These are phyloP conservation scores for Patagioenas fasciata DNA, from an alignment of 2,113 vertebrate genomes.

Conservation along the genomic window DNA sequence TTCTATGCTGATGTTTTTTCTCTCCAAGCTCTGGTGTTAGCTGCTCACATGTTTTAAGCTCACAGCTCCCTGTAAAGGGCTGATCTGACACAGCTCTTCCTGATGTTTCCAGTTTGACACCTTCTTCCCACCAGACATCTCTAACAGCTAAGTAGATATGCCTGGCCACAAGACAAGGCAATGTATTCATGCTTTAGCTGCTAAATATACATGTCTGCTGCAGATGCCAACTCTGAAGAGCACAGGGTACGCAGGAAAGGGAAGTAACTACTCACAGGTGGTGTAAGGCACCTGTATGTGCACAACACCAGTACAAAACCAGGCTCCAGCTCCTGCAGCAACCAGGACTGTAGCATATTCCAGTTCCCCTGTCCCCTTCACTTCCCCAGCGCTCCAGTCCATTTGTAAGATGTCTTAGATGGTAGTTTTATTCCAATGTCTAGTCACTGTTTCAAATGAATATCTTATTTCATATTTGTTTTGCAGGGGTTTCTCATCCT, in stretches of 20 bases:
- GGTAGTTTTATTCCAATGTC: neutral
- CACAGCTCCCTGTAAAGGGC: neutral
- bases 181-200: neutral
- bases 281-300: neutral
- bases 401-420: neutral
- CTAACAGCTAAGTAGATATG: neutral
- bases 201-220: neutral
- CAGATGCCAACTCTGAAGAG: neutral
- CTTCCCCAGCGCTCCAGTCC: neutral
- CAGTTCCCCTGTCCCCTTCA: neutral
- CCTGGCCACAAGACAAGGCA: neutral
- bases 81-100: neutral
- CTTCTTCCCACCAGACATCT: neutral
- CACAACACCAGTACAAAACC: neutral
- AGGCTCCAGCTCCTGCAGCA: neutral
- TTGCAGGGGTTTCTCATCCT: neutral
- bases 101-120: neutral
- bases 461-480: neutral
- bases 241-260: neutral
- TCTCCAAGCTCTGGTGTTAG: neutral
- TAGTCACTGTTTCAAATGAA: neutral
- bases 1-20: neutral
- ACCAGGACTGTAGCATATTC: neutral
- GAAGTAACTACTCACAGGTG: neutral
- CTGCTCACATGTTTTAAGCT: neutral